Evolutionary conservation across 1,140 invertebrate genomes (phyloP).

Genomic region (Macrobrachium nipponense): DNA sequence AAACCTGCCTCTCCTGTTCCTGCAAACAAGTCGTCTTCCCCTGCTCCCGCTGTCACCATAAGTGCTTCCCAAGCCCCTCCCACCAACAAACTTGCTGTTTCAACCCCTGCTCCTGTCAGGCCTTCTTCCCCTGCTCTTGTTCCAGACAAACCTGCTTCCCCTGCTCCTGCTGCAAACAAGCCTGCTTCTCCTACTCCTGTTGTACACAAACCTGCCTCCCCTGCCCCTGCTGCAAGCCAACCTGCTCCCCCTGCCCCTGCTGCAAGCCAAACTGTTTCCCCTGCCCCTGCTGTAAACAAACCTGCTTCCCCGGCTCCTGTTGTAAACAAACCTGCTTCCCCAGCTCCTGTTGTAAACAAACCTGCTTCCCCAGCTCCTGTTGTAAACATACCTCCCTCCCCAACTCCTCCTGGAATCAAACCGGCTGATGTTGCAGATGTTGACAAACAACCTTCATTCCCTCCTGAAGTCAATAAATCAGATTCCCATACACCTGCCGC

Average conservation of each 20-base stretch:
- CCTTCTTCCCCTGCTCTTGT: not conserved
- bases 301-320: not conserved
- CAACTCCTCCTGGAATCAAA: not conserved
- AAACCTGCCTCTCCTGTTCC: not conserved
- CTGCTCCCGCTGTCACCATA: too few relatives aligned
- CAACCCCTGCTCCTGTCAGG: not conserved
- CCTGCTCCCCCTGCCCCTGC: not conserved
- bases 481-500: not conserved
- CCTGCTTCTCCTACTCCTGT: not conserved
- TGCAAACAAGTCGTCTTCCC: not conserved
- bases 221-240: conserved; percentile 1
- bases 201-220: not conserved
- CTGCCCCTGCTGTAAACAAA: conserved; percentile 12
- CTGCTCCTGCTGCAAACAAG: conserved; percentile 2
- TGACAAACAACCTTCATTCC: not conserved
- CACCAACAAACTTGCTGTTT: too few relatives aligned
- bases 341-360: not conserved
- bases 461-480: not conserved
- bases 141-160: not conserved
- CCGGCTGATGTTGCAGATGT: not conserved
- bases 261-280: conserved; percentile 14
- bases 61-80: too few relatives aligned
- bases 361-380: conserved; percentile 1
- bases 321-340: not conserved
- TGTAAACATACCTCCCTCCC: not conserved